Percentiles rank a stretch among this genome's conserved stretches.
phyloP scores from a whole-genome alignment of 2,113 vertebrate genomes.

The Phylloscopus trochiloides region DNA sequence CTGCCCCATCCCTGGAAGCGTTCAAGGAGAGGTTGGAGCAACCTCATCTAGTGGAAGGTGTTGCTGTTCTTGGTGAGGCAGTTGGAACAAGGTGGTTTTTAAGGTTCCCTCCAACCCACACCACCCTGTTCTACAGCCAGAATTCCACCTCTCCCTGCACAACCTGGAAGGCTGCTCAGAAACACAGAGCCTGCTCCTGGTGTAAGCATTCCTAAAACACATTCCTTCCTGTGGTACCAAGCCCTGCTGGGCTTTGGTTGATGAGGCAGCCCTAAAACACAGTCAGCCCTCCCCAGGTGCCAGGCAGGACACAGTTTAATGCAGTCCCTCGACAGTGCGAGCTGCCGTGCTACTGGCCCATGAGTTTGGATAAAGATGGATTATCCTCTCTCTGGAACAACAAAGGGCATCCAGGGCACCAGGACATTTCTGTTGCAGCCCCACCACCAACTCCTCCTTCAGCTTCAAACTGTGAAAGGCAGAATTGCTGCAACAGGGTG shows the following conservation, averaged over 20 bases:
- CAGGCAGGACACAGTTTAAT: not conserved
- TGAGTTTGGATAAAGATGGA: not conserved
- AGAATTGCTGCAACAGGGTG: not conserved
- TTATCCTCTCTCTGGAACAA: not conserved
- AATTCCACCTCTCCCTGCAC: not conserved
- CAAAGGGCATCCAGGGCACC: not conserved
- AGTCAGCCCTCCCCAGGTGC: not conserved
- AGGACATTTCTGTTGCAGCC: not conserved
- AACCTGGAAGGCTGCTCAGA: not conserved
- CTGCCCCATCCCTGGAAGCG: not conserved
- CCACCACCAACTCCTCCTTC: not conserved
- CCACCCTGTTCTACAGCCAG: not conserved
- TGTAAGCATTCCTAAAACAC: not conserved
- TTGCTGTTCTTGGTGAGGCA: not conserved
- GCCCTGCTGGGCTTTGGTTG: not conserved
- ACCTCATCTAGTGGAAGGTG: not conserved
- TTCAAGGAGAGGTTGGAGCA: not conserved
- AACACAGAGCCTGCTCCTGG: not conserved
- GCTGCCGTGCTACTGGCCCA: not conserved
- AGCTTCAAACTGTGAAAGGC: not conserved
- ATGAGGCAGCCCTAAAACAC: not conserved
- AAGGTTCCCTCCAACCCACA: not conserved
- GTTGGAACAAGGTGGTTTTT: not conserved
- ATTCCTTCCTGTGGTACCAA: not conserved
- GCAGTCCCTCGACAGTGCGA: fast-evolving